These are phyloP conservation scores for Crioceris asparagi DNA, from an alignment of 2,888 invertebrate genomes.

Conservation along the genomic window DNA sequence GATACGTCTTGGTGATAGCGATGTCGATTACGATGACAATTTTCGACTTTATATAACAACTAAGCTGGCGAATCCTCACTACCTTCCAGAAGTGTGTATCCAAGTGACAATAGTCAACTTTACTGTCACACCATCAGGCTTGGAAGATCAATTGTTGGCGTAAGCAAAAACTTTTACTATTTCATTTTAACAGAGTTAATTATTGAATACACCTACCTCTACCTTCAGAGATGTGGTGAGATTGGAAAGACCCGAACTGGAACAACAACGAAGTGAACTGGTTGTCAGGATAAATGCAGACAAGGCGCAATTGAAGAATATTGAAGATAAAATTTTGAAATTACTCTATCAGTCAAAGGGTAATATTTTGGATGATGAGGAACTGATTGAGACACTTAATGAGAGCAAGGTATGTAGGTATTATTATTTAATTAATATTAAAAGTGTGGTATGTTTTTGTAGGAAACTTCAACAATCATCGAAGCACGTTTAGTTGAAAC, in stretches of 20 bases:
- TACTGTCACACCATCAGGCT: constrained; percentile 77
- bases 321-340: constrained; percentile 83
- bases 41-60: constrained; percentile 87
- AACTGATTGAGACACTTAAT: constrained; percentile 80
- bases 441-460: constrained; percentile 9
- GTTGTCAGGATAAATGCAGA: constrained; percentile 77
- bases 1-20: constrained; percentile 75
- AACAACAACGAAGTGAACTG: constrained; percentile 68
- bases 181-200: too few relatives aligned
- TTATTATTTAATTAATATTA: background rate
- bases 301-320: constrained; percentile 69
- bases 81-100: constrained; percentile 84
- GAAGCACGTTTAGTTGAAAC: constrained; percentile 78
- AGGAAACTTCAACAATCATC: constrained; percentile 86
- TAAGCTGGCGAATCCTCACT: constrained; percentile 87
- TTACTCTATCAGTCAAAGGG: constrained; percentile 75
- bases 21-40: constrained; percentile 79
- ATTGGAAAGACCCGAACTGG: constrained; percentile 79
- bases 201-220: background rate
- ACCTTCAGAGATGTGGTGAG: constrained; percentile 69
- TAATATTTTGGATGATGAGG: constrained; percentile 89
- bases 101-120: constrained; percentile 90
- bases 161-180: too few relatives aligned
- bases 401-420: constrained; percentile 58
- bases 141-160: constrained; percentile 89